These are phyloP conservation scores for Coleophora deauratella DNA, from an alignment of 2,888 invertebrate species.

Conservation along the genomic window DNA sequence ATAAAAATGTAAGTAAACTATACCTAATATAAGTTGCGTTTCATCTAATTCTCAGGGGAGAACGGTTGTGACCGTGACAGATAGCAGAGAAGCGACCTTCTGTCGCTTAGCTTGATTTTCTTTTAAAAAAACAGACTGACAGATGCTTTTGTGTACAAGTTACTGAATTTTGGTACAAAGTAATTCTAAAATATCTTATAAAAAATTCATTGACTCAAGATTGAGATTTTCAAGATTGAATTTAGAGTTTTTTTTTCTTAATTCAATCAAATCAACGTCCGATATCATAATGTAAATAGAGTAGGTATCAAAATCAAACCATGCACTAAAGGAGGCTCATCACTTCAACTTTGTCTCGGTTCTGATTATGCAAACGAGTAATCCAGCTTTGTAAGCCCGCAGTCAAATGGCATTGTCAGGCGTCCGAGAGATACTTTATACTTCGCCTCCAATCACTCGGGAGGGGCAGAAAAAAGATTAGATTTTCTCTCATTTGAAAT, in stretches of 20 bases:
- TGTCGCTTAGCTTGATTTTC: too few relatives aligned
- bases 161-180: too few relatives aligned
- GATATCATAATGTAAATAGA: too few relatives aligned
- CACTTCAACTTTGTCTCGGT: constrained; percentile 20
- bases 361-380: constrained; percentile 55
- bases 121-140: too few relatives aligned
- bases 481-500: constrained; percentile 58
- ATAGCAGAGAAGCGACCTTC: too few relatives aligned
- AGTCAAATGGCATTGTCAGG: constrained; percentile 44
- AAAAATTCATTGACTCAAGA: neutral
- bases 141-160: too few relatives aligned
- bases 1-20: too few relatives aligned
- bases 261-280: constrained; percentile 14
- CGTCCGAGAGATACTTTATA: constrained; percentile 41
- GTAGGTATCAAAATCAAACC: too few relatives aligned
- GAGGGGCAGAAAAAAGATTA: constrained; percentile 52
- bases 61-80: too few relatives aligned
- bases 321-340: constrained; percentile 20
- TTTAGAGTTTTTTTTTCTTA: neutral
- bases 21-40: too few relatives aligned
- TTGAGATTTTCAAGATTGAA: neutral
- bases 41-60: too few relatives aligned
- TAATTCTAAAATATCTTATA: neutral
- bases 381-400: constrained; percentile 41
- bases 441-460: constrained; percentile 44